Evolutionary conservation across 2,888 invertebrate genomes (phyloP).

Genomic region (Idaea biselata): DNA sequence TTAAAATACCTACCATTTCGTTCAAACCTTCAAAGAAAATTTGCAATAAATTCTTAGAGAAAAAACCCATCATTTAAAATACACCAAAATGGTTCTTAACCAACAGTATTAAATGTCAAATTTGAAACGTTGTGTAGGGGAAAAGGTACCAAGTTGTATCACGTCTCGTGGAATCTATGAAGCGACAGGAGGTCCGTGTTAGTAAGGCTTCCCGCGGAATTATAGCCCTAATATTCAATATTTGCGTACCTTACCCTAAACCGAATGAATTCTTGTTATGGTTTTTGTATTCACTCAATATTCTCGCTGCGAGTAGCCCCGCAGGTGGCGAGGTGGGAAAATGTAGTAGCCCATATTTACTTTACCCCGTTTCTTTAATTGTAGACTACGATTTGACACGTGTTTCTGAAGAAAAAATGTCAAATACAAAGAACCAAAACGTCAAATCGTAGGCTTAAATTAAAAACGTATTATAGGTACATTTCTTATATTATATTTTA

Average conservation of each 20-base stretch:
- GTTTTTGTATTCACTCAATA: constrained; percentile 1
- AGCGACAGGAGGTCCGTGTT: constrained; percentile 64
- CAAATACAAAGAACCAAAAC: no score
- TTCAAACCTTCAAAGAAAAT: constrained; percentile 33
- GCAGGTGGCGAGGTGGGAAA: no score
- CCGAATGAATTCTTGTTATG: constrained; percentile 28
- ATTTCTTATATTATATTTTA: no score
- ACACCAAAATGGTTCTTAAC: background rate
- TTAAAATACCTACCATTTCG: constrained; percentile 33
- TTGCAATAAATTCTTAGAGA: constrained; percentile 61
- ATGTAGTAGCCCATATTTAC: no score
- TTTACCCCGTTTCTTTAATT: no score
- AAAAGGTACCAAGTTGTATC: constrained; percentile 48
- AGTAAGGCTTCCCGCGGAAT: constrained; percentile 37
- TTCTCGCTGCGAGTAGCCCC: no score
- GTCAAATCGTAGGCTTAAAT: no score
- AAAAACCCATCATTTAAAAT: constrained; percentile 5
- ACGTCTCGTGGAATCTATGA: constrained; percentile 44
- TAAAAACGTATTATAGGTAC: no score
- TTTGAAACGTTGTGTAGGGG: constrained; percentile 26
- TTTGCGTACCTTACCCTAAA: constrained; percentile 41
- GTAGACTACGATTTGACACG: no score
- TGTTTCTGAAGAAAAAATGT: no score
- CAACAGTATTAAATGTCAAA: constrained; percentile 16
- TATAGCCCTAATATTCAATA: constrained; percentile 52